phyloP scores from a whole-genome alignment of 2,797 vertebrate genomes.

The Nannoperca obscura region DNA sequence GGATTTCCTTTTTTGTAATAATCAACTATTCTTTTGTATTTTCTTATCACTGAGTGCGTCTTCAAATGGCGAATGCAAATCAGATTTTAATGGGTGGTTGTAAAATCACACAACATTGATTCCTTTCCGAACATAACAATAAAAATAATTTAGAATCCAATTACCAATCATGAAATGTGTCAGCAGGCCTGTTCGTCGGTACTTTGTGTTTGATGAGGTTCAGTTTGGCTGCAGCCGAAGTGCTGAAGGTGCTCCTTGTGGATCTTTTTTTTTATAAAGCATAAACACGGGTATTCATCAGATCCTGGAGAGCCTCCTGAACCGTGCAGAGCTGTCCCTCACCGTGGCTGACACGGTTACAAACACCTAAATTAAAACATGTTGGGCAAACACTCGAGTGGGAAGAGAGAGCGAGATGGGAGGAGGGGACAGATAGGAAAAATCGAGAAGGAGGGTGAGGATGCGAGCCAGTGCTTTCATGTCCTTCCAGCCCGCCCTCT shows the following conservation, averaged over 20 bases:
- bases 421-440: conserved; percentile 11
- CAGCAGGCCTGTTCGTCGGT: conserved; percentile 22
- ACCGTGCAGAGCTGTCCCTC: conserved; percentile 6
- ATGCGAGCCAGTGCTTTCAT: conserved; percentile 73
- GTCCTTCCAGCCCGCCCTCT: conserved; percentile 70
- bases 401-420: not conserved
- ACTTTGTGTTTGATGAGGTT: conserved; percentile 5
- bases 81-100: conserved; percentile 35
- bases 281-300: conserved; percentile 30
- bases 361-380: conserved; percentile 61
- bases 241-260: conserved; percentile 27
- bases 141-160: conserved; percentile 53
- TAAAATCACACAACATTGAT: conserved; percentile 54
- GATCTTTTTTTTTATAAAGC: conserved; percentile 22
- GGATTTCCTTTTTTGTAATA: conserved; percentile 33
- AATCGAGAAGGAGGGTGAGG: conserved; percentile 37
- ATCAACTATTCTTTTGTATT: conserved; percentile 49
- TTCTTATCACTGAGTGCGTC: conserved; percentile 39
- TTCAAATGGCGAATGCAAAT: conserved; percentile 48
- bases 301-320: conserved; percentile 28
- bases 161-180: conserved; percentile 50
- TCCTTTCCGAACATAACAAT: conserved; percentile 47
- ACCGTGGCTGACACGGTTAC: conserved; percentile 17
- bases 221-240: not conserved
- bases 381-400: conserved; percentile 42